A percentile compares a stretch with the other conserved stretches of the same genome.
Evolutionary conservation across 1,140 invertebrate genomes (phyloP).

Genomic region (Conus ventricosus): DNA sequence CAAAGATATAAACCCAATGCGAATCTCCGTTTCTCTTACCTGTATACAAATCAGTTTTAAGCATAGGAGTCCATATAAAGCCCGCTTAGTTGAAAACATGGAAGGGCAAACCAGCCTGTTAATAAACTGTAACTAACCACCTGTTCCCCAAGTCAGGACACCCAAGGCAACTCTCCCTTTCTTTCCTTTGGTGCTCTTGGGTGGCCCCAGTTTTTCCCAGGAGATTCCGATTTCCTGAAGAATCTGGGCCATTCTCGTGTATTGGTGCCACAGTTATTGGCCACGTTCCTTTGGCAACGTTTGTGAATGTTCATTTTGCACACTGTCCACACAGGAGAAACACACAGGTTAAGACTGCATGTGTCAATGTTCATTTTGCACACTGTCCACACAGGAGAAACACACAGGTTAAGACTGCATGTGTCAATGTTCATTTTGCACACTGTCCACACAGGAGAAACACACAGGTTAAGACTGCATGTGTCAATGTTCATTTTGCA

Average conservation of each 20-base stretch:
- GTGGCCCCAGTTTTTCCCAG: conserved; percentile 79
- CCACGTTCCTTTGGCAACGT: conserved; percentile 98
- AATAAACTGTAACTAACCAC: no score
- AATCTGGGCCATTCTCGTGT: conserved; percentile 96
- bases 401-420: no score
- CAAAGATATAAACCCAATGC: no score
- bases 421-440: conserved; percentile 84
- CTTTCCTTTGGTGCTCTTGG: conserved; percentile 33
- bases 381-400: not conserved
- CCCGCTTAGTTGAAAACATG: no score
- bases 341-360: no score
- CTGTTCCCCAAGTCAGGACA: no score
- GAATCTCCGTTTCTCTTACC: no score
- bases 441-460: not conserved
- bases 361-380: conserved; percentile 84
- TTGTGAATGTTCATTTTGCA: conserved; percentile 86
- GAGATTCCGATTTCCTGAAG: conserved; percentile 93
- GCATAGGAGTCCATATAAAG: no score
- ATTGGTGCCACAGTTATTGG: conserved; percentile 99
- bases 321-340: not conserved
- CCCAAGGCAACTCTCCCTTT: conserved; percentile 52
- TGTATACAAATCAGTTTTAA: no score
- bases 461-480: no score
- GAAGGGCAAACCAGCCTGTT: no score
- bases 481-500: conserved; percentile 84